Base-by-base conservation (phyloP, 1,140 invertebrate genomes). In the Drosophila oshimai region DNA sequence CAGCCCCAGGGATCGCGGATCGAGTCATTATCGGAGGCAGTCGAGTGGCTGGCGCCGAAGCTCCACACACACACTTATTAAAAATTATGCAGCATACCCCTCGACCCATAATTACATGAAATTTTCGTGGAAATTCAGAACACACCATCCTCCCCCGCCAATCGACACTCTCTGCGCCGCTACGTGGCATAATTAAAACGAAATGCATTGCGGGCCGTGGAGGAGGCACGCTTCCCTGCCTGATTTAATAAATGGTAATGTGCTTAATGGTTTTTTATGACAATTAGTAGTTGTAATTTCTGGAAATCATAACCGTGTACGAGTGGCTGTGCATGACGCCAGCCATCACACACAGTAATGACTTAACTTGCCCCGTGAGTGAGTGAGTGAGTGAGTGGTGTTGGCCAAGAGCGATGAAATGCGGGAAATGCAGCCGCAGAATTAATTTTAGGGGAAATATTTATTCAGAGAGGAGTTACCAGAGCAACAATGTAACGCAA, bases 51-150 rank as follows among this genome's bases (percentile, higher is more conserved):
- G 78, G 80, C 79, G 79, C 79, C 68, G 41, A 39, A 7, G 42
- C 18, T 26, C 28, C 26, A 18, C 4, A 39, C 46, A 54, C 29
- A 36, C 28, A 65, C 33, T 67, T 69, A 73, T 55, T 69, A 55
- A 67, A 81, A 77, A 54, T 68, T 60, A 83, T 81, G 68, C 73
- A 33, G 36, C 62, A 54, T 53, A 70, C 20, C 29, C 20, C 44
- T 67, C 64, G 57, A n/a, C 15, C 58, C 61, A 87, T 73, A 75
- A 84, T 86, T 80, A 84, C 71, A 86, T 60, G 53, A 54, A 68
- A 75, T 86, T 84, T 84, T 86, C 79, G 76, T 86, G 79, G 75
- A 84, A 84, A 84, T 75, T 73, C 61, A 84, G 78, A 81, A 74
- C 68, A 73, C 36, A 26, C 37, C 34, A 33, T 28, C 37, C 20